phyloP scores from a whole-genome alignment of 1,140 invertebrate genomes.

The Grapholita molesta region DNA sequence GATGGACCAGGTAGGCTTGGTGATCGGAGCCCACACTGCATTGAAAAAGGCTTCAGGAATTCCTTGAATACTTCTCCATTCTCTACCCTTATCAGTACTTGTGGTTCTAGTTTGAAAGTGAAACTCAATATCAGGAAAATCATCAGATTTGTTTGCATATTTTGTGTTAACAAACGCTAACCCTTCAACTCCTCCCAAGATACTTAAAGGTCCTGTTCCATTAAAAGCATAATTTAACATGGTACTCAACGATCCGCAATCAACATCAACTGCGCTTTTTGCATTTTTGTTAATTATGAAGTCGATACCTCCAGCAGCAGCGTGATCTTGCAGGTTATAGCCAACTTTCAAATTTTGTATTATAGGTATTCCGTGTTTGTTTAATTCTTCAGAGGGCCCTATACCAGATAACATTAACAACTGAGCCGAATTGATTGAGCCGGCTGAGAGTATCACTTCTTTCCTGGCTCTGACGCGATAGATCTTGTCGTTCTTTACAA shows the following conservation, averaged over 20 bases:
- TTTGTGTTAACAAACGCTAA: constrained; percentile 94
- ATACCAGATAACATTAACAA: constrained; percentile 95
- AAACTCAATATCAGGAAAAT: constrained; percentile 95
- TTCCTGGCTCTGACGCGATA: constrained; percentile 83
- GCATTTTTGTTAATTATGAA: constrained; percentile 88
- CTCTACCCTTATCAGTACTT: constrained; percentile 91
- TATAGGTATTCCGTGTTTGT: constrained; percentile 81
- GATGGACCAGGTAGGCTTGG: constrained; percentile 90
- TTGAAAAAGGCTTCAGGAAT: constrained; percentile 86
- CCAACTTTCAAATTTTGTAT: constrained; percentile 88
- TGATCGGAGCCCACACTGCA: constrained; percentile 85
- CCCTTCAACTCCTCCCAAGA: constrained; percentile 94
- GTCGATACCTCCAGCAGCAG: constrained; percentile 85
- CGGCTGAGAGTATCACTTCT: not conserved
- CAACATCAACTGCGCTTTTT: constrained; percentile 85
- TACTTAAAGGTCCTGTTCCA: constrained; percentile 90
- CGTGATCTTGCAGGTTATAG: constrained; percentile 93
- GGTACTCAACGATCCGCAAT: constrained; percentile 86
- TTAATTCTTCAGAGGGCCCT: constrained; percentile 88
- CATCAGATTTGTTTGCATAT: constrained; percentile 88
- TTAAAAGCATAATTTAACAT: constrained; percentile 84
- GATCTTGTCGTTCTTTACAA: constrained; percentile 82
- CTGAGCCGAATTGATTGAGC: constrained; percentile 71
- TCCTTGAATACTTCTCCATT: constrained; percentile 90
- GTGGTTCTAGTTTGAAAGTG: constrained; percentile 94